Evolutionary conservation across 2,888 invertebrate species (phyloP).

Genomic region (Melikaiella ostensackeni): DNA sequence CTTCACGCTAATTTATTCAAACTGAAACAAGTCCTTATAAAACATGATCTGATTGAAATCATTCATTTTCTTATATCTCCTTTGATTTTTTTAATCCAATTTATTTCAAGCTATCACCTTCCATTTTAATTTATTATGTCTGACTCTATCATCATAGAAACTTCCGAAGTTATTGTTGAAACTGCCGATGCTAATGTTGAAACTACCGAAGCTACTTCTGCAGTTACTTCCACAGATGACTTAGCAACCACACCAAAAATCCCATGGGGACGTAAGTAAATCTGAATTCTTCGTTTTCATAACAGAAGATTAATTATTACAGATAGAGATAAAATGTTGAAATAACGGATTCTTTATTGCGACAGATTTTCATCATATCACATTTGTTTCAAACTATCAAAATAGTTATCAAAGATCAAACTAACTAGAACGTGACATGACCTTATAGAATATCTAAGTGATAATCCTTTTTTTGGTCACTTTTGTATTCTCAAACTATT

Average conservation of each 20-base stretch:
- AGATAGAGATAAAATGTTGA: background rate
- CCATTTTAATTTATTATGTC: background rate
- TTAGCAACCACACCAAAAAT: background rate
- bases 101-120: no score
- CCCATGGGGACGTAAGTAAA: constrained; percentile 29
- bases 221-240: background rate
- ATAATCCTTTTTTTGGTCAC: background rate
- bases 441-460: background rate
- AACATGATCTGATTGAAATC: no score
- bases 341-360: background rate
- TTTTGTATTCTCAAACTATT: background rate
- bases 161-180: no score
- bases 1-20: no score
- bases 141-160: background rate
- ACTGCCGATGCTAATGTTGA: no score
- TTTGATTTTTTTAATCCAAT: no score
- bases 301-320: background rate
- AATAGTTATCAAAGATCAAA: background rate
- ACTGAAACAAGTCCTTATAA: no score
- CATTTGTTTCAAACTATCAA: background rate
- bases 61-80: no score
- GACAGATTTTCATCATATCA: background rate
- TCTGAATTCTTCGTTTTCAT: background rate
- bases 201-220: background rate
- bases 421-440: background rate